Conservation (phyloP, 1,140 invertebrate genomes). For the Melitaea cinxia region DNA sequence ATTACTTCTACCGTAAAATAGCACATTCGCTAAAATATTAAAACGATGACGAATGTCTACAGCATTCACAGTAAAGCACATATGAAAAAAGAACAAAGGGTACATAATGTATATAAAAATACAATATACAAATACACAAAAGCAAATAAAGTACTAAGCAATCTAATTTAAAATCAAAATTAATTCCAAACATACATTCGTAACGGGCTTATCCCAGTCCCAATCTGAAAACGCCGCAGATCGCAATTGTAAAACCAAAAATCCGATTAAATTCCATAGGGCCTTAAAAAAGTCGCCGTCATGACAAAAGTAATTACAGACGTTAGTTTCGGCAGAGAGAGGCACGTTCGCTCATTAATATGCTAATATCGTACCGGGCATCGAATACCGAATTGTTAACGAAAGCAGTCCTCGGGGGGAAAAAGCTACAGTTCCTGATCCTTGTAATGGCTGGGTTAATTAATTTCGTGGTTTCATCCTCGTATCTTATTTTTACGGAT, state of each 20-base stretch:
- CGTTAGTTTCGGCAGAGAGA: constrained; percentile 31
- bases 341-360: constrained; percentile 49
- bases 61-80: no score
- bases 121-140: no score
- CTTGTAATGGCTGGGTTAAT: constrained; percentile 20
- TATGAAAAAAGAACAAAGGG: no score
- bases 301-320: constrained; percentile 46
- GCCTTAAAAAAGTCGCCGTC: constrained; percentile 25
- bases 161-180: constrained; percentile 9
- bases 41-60: no score
- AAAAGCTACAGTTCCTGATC: constrained; percentile 29
- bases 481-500: constrained; percentile 6
- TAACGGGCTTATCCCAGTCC: constrained; percentile 4
- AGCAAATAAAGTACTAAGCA: not conserved
- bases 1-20: no score
- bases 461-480: constrained; percentile 15
- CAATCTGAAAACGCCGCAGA: constrained; percentile 9
- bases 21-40: no score
- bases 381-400: constrained; percentile 41
- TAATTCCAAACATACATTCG: constrained; percentile 11
- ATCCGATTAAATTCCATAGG: constrained; percentile 24
- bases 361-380: constrained; percentile 42
- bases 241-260: constrained; percentile 20
- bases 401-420: constrained; percentile 25
- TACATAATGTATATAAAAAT: not conserved